Evolutionary conservation across 2,888 invertebrate genomes (phyloP), one percentile per base, ranked within the genome.

Genomic region (Tryphoninae sp.): DNA sequence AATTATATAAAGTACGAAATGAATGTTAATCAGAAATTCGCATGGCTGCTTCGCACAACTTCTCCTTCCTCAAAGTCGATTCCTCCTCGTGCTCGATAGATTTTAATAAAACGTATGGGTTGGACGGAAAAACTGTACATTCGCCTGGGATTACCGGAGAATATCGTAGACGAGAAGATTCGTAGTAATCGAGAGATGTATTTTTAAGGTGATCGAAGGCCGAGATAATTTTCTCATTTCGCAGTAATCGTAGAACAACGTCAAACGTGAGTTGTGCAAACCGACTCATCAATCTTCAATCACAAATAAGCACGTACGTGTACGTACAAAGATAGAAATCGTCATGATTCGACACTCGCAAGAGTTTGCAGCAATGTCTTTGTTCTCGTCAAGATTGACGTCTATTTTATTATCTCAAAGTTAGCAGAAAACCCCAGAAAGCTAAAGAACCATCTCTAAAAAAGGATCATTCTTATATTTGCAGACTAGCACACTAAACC

Each of bases 201-300:
- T 40, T 7, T 40, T 69, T 55, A 69, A 69, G 69, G 55, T 22
- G 40, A 69, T 22, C n/a, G 58, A 58, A 69, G 69, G 58, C 53
- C 69, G 22, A 26, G 8, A 4, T 16, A 33, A 51, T 67, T 67
- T 67, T 53, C 9, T 22, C 51, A 16, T 33, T 58, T 22, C 45
- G 9, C 11, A 9, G 45, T 45, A 45, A 33, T 55, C 19, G 9
- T 53, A 53, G 3, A 53, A 53, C 33, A 33, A 6, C 33, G 4
- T 22, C 9, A 8, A 40, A 13, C 8, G 19, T 40, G 22, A 42
- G 22, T 40, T 58, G 22, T 58, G 42, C 58, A 53, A 69, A 58
- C 23, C 58, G 42, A 42, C 58, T n/a, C 6, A 40, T 19, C 19
- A 40, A 68, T 68, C 53, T 33, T 19, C 40, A 19, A 58, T 42